A percentile compares a stretch with the other conserved stretches of the same genome.
Evolutionary conservation across 2,797 vertebrate genomes (phyloP).

Genomic region (Gambelia wislizenii): DNA sequence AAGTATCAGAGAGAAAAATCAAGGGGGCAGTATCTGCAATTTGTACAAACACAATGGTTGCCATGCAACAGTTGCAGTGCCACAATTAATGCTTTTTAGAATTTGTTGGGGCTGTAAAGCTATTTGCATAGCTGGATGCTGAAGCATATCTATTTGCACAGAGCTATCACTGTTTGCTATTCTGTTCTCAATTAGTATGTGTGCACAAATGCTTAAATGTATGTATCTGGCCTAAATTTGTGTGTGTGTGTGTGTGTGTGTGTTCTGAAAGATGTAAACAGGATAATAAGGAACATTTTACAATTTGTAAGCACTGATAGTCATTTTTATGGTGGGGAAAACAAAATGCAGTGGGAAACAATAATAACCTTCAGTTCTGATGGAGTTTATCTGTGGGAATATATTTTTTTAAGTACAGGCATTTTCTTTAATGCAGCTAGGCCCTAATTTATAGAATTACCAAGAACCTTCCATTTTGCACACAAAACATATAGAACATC

Average conservation of each 20-base stretch:
- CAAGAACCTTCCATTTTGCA: neutral
- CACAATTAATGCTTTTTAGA: conserved; percentile 74
- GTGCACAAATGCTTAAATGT: neutral
- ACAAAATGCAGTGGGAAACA: neutral
- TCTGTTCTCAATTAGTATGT: conserved; percentile 61
- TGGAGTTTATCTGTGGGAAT: neutral
- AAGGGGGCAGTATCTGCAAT: conserved; percentile 74
- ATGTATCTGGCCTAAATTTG: neutral
- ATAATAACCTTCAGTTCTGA: neutral
- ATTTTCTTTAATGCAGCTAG: neutral
- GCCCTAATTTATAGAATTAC: neutral
- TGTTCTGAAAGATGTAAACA: conserved; percentile 6
- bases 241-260: neutral
- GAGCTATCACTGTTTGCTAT: conserved; percentile 48
- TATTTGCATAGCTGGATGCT: conserved; percentile 76
- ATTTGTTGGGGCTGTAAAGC: conserved; percentile 68
- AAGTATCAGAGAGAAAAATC: conserved; percentile 67
- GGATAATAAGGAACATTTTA: neutral
- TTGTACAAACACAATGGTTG: conserved; percentile 73
- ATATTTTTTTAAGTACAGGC: neutral
- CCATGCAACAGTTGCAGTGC: conserved; percentile 71
- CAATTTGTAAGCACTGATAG: neutral
- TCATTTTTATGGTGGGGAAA: neutral
- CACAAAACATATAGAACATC: neutral
- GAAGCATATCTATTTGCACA: conserved; percentile 68